Evolutionary conservation across 2,113 vertebrate genomes (phyloP), one percentile per base, ranked within the genome.

Genomic region (Vulpes ferrilata): DNA sequence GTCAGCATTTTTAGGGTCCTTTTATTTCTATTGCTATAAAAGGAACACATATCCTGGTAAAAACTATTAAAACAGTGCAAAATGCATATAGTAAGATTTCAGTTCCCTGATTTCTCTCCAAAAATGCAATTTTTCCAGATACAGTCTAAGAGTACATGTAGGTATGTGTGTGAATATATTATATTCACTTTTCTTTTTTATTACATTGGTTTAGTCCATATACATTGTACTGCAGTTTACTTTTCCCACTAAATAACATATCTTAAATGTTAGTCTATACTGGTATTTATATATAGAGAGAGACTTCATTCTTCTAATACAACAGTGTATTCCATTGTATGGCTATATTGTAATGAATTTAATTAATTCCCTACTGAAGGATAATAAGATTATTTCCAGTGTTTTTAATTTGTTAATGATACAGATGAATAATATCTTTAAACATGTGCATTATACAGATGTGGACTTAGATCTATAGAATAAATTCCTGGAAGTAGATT

Each of bases 291-390:
- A 23, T 0, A n/a, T 62, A 12, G 20, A 60, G 87, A 83, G 93
- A 93, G 60, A 64, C 32, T 86, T 76, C 17, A 64, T 69, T 90
- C n/a, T 96, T 23, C 22, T 67, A 78, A 17, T 16, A 53, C 3
- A 11, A 32, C 35, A 51, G 12, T 25, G 7, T 65, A 23, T 57
- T 32, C 69, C 35, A 91, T 69, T 65, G 25, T 43, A 35, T 51
- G 83, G 25, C 48, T 69, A 53, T 69, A 35, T 73, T 79, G 43
- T 62, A 48, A 90, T 76, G 2, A 48, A 25, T 71, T 93, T 92
- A 95, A 89, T 97, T 96, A 67, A 96, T 92, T 94, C 79, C 78
- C 82, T 88, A 20, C 55, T 57, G 87, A 96, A 94, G 81, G 69
- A 62, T 71, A 10, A 27, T 43, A 59, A 71, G 20, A 19, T 67